Evolutionary conservation across 2,888 invertebrate genomes (phyloP), one percentile per base, ranked within the genome.

Genomic region (Geophilus truncorum): DNA sequence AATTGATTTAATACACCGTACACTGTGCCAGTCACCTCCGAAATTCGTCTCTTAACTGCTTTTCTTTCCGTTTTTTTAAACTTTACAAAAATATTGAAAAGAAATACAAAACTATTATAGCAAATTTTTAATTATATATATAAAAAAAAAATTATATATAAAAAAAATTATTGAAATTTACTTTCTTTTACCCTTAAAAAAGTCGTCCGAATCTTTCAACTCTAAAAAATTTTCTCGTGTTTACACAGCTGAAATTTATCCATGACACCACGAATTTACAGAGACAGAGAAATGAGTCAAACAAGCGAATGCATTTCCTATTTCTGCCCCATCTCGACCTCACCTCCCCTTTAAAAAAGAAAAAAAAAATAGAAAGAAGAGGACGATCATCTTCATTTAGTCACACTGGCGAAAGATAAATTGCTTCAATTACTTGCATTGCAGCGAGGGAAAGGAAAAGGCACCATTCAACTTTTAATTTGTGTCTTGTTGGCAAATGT

Each of bases 221-320:
- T 57, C 18, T 34, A 9, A 40, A 57, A 57, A 57, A 57, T 18
- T 57, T 5, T 9, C 57, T 57, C 18, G 57, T 57, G 57, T 57
- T 57, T 57, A 57, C 57, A 57, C 57, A 57, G 57, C 57, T 57
- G 57, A 57, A 57, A 57, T 57, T 57, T 57, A 57, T 57, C 57
- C 57, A 57, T 18, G 57, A 57, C 57, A 57, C 57, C 57, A 57
- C 57, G 57, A 21, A 57, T 57, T 57, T 21, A 57, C 57, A 57
- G 18, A 57, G 57, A 57, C 57, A n/a, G 18, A 57, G 57, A 57
- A 57, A 57, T 57, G 57, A 57, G 57, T 57, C 57, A 57, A 57
- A 57, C 57, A 51, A 51, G n/a, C 51, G n/a, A 57, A 40, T 15
- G 57, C 57, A 57, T 57, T 57, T 57, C 57, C 36, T 40, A 40